Evolutionary conservation across 2,888 invertebrate genomes (phyloP), one percentile per base, ranked within the genome.

Genomic region (Cryptocheilus praepositus): DNA sequence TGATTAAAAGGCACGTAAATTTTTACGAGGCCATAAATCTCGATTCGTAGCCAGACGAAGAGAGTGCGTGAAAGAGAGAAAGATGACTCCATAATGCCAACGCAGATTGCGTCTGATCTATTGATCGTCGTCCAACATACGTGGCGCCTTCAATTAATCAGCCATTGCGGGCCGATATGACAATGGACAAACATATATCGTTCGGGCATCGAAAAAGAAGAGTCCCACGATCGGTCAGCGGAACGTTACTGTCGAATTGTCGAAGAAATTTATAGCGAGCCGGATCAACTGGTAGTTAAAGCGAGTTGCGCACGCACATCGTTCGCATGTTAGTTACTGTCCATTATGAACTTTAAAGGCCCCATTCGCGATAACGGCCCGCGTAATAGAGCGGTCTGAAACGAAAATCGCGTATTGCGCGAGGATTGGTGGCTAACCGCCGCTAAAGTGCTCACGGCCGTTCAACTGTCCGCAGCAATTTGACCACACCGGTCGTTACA

Each of bases 211-310:
- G 36, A 36, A 36, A 4, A 11, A 11, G 36, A 36, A 36, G 36
- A 36, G 8, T 36, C 36, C 36, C 4, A 11, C 36, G 36, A 36
- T 36, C 36, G 36, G 36, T 36, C 36, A 36, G 36, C 36, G 11
- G 11, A 36, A 36, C 8, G 36, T 36, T 36, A 49, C 15, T 15
- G 18, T 3, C 49, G 5, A 16, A 15, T 18, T 28, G 19, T 59
- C 46, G n/a, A 53, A 55, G 54, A 44, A 66, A 73, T 78, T 75
- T 71, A 73, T 61, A 56, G 15, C 8, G 13, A 44, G 53, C 3
- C 19, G 22, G 59, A 71, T 78, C 73, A 61, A 67, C 64, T 65
- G 70, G 36, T 44, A 54, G 71, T 70, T 36, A 71, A 73, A 77
- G 58, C 61, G 59, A 67, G 49, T 36, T 62, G 53, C 59, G 13